phyloP scores from a whole-genome alignment of 2,113 vertebrate genomes.

The Trichomycterus rosablanca region DNA sequence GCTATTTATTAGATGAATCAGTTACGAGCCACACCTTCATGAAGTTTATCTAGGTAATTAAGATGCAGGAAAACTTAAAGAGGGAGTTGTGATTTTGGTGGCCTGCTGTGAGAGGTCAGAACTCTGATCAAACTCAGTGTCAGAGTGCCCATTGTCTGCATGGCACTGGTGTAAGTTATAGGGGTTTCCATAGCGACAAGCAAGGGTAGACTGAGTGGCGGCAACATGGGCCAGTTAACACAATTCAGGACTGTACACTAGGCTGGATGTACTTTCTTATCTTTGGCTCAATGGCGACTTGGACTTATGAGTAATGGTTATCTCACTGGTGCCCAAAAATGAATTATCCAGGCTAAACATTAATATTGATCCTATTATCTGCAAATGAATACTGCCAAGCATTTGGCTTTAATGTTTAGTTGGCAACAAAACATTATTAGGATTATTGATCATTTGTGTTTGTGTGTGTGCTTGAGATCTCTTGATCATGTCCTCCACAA shows the following conservation, averaged over 20 bases:
- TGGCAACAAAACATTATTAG: too few relatives aligned
- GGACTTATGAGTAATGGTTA: neutral
- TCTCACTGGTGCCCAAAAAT: conserved; percentile 16
- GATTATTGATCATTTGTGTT: too few relatives aligned
- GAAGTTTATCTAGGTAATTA: conserved; percentile 24
- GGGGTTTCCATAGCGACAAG: conserved; percentile 92
- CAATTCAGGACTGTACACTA: conserved; percentile 77
- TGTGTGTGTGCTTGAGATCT: too few relatives aligned
- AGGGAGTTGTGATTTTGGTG: conserved; percentile 76
- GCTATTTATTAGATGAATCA: neutral
- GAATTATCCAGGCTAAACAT: neutral
- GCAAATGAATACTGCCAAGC: too few relatives aligned
- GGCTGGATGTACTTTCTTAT: conserved; percentile 52
- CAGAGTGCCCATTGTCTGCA: conserved; percentile 89
- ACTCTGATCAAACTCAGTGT: conserved; percentile 99
- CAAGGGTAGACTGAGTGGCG: conserved; percentile 89
- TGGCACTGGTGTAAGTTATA: conserved; percentile 85
- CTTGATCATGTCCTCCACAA: too few relatives aligned
- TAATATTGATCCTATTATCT: neutral
- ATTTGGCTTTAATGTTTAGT: too few relatives aligned
- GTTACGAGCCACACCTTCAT: neutral
- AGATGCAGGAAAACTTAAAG: conserved; percentile 65
- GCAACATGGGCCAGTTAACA: conserved; percentile 78
- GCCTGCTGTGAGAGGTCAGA: conserved; percentile 77
- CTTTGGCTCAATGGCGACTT: conserved; percentile 28